Conservation (phyloP, 1,140 invertebrate genomes). For the Zelostemma sp. region DNA sequence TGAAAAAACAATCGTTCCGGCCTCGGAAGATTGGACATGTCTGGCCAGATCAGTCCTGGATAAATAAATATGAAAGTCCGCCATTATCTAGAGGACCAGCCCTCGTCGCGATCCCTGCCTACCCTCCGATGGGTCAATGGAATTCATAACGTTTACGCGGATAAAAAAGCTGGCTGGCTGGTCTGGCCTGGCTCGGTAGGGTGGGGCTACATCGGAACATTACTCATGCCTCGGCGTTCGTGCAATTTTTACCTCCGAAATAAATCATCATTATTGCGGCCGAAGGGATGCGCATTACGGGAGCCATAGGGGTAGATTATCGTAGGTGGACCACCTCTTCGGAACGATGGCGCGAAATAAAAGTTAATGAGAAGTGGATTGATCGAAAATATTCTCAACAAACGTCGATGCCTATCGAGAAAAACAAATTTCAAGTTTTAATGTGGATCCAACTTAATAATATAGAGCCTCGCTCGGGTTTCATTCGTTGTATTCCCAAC, state of each 20-base stretch:
- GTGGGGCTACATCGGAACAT: conserved; percentile 62
- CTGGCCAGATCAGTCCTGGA: conserved; percentile 44
- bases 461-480: too few species aligned
- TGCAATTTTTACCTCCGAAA: conserved; percentile 68
- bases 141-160: conserved; percentile 65
- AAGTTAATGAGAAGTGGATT: conserved; percentile 34
- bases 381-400: conserved; percentile 23
- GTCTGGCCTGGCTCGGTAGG: conserved; percentile 45
- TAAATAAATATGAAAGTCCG: conserved; percentile 64
- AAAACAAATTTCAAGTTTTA: too few species aligned
- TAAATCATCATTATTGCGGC: conserved; percentile 70
- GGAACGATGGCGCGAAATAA: conserved; percentile 31
- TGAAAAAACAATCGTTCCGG: conserved; percentile 11
- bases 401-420: conserved; percentile 8
- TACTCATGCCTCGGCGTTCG: conserved; percentile 64
- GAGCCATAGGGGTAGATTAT: conserved; percentile 63
- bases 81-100: conserved; percentile 64
- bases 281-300: conserved; percentile 65
- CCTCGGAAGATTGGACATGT: conserved; percentile 29
- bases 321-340: conserved; percentile 47
- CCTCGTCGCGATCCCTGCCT: conserved; percentile 52
- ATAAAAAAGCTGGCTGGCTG: conserved; percentile 57
- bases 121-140: conserved; percentile 61
- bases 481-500: neutral
- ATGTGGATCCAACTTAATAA: too few species aligned